phyloP scores from a whole-genome alignment of 2,113 vertebrate genomes.

The Callorhinus ursinus region DNA sequence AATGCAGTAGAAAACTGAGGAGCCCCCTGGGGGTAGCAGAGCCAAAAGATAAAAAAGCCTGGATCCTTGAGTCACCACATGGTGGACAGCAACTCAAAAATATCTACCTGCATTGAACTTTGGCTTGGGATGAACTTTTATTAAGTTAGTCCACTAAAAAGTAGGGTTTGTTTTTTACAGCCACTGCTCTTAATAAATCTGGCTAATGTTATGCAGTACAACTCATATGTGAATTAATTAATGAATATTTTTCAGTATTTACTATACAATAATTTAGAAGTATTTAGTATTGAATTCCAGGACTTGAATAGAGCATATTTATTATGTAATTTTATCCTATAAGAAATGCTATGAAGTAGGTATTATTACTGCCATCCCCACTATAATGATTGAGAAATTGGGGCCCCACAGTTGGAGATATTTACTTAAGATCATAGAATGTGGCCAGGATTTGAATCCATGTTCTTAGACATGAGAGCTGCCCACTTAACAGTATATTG shows the following conservation, averaged over 20 bases:
- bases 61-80: background rate
- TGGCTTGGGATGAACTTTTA: background rate
- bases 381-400: background rate
- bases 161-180: background rate
- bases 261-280: conserved; percentile 8
- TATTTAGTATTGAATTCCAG: background rate
- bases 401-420: background rate
- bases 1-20: background rate
- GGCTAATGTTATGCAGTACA: background rate
- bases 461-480: background rate
- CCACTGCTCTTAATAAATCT: background rate
- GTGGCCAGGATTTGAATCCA: background rate
- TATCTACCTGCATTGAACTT: background rate
- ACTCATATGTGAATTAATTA: background rate
- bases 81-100: background rate
- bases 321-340: background rate
- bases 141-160: background rate
- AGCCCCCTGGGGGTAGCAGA: background rate
- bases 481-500: background rate
- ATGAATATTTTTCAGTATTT: background rate
- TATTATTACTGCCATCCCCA: background rate
- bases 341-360: background rate
- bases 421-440: background rate
- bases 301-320: background rate
- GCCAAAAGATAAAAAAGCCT: background rate